These are phyloP conservation scores for Opisthocomus hoazin DNA, from an alignment of 2,113 vertebrate species.

Conservation along the genomic window DNA sequence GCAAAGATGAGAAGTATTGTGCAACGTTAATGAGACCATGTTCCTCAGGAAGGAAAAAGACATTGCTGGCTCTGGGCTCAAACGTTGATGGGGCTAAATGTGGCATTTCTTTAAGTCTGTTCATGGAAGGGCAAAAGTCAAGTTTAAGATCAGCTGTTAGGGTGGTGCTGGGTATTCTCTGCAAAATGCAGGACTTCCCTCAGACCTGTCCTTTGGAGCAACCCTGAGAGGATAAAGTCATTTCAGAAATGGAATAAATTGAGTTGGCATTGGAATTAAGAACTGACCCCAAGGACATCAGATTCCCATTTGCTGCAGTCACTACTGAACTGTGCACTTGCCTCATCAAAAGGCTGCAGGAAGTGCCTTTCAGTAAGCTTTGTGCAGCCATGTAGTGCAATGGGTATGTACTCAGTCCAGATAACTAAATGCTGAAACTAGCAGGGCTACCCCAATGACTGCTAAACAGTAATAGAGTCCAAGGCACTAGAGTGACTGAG, in stretches of 20 bases:
- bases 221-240: neutral
- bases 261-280: neutral
- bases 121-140: neutral
- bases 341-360: neutral
- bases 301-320: neutral
- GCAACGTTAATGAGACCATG: neutral
- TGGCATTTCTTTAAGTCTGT: neutral
- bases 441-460: rapidly evolving
- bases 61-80: neutral
- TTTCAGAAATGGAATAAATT: neutral
- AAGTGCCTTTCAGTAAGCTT: neutral
- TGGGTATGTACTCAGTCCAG: neutral
- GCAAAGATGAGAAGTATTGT: neutral
- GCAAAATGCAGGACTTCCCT: neutral
- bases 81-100: rapidly evolving
- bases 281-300: neutral
- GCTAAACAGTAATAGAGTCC: neutral
- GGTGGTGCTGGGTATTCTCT: neutral
- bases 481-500: neutral
- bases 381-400: neutral
- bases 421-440: neutral
- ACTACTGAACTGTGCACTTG: neutral
- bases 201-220: neutral
- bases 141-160: neutral
- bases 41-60: neutral